These are phyloP conservation scores for Prunella strophiata DNA, from an alignment of 2,797 vertebrate species.

Conservation along the genomic window DNA sequence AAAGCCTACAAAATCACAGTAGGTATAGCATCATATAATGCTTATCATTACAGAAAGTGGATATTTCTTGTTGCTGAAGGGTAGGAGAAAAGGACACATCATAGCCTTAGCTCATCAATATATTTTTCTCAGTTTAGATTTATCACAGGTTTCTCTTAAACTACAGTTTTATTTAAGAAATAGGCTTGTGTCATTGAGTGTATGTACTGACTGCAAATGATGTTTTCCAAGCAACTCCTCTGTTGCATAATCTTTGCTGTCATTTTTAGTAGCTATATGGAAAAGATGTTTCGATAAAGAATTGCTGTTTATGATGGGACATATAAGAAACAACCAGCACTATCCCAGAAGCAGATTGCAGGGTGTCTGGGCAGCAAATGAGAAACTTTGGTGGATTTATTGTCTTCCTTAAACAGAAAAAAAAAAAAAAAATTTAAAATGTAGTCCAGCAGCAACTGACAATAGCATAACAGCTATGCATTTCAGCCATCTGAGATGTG, in stretches of 20 bases:
- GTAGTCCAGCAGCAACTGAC: not conserved
- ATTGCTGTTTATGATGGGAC: not conserved
- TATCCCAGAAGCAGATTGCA: not conserved
- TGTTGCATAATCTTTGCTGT: not conserved
- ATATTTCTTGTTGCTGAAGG: not conserved
- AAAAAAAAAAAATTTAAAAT: not conserved
- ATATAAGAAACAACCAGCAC: not conserved
- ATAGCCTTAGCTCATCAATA: not conserved
- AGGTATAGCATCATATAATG: not conserved
- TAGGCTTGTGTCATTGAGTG: not conserved
- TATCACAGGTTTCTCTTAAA: conserved; percentile 23
- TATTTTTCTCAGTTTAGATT: not conserved
- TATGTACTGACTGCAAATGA: not conserved
- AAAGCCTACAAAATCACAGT: not conserved
- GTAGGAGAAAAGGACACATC: not conserved
- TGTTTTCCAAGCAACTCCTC: not conserved
- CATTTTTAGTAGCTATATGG: not conserved
- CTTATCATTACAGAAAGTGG: not conserved
- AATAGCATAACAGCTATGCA: not conserved
- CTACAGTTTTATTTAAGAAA: conserved; percentile 23
- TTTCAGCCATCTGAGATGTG: not conserved
- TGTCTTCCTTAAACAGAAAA: not conserved
- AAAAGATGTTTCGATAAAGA: not conserved
- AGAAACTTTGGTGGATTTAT: not conserved
- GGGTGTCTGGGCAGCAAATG: not conserved